These are phyloP conservation scores for Vimba vimba DNA, from an alignment of 2,113 vertebrate genomes.

Conservation along the genomic window DNA sequence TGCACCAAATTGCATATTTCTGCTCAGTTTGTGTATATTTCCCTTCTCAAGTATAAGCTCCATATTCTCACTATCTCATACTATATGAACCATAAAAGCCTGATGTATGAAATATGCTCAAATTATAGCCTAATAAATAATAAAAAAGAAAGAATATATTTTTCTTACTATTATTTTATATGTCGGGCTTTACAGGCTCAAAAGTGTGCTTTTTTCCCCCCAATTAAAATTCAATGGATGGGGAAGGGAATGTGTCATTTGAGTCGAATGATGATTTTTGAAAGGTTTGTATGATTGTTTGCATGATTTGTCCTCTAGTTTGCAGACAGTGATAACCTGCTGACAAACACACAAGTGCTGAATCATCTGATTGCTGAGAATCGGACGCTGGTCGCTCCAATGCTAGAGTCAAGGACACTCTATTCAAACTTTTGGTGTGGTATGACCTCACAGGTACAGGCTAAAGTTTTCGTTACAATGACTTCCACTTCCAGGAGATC, in stretches of 20 bases:
- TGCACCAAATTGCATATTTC: too few relatives aligned
- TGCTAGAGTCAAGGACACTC: slow-evolving; percentile 87
- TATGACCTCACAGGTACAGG: slow-evolving; percentile 82
- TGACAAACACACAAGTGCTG: slow-evolving; percentile 83
- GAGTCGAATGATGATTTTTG: background rate
- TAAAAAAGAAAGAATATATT: too few relatives aligned
- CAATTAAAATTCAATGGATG: too few relatives aligned
- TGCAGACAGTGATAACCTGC: slow-evolving; percentile 85
- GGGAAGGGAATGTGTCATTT: too few relatives aligned
- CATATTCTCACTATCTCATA: background rate
- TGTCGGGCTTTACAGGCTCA: too few relatives aligned
- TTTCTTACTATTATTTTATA: too few relatives aligned
- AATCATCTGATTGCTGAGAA: slow-evolving; percentile 86
- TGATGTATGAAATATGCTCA: background rate
- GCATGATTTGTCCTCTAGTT: slow-evolving; percentile 71
- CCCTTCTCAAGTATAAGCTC: background rate
- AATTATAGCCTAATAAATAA: too few relatives aligned
- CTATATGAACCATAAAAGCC: background rate
- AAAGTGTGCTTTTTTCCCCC: too few relatives aligned
- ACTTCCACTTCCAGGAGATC: background rate
- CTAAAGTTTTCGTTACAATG: background rate
- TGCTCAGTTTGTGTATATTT: background rate
- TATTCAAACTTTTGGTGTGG: slow-evolving; percentile 96
- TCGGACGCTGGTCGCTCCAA: slow-evolving; percentile 84
- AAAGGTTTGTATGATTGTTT: background rate